A percentile compares a stretch with the other conserved stretches of the same genome.
Evolutionary conservation across 2,888 invertebrate species (phyloP).

Genomic region (Tupiocoris notatus): DNA sequence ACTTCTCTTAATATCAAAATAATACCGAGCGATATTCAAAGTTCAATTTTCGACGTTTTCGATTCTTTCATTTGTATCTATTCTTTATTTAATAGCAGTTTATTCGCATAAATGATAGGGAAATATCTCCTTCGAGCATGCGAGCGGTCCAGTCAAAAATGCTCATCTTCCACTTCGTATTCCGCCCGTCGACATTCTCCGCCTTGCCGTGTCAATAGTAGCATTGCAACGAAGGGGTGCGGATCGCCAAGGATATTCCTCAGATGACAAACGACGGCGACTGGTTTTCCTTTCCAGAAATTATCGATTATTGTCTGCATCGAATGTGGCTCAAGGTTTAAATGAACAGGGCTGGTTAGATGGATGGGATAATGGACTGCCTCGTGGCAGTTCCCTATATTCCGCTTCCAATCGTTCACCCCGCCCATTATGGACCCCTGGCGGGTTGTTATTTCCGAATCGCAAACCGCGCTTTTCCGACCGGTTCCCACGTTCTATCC

Average conservation of each 20-base stretch:
- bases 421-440: neutral
- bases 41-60: too few relatives aligned
- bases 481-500: neutral
- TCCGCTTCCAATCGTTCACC: too few relatives aligned
- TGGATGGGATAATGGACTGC: neutral
- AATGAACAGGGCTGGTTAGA: neutral
- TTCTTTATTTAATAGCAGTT: too few relatives aligned
- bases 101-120: too few relatives aligned
- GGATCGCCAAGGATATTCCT: neutral
- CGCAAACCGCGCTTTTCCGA: neutral
- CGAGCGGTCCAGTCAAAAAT: too few relatives aligned
- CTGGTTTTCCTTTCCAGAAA: constrained; percentile 26
- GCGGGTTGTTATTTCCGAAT: neutral
- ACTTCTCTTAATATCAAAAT: too few relatives aligned
- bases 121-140: too few relatives aligned
- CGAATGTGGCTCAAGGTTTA: constrained; percentile 33
- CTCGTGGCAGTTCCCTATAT: neutral
- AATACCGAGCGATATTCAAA: too few relatives aligned
- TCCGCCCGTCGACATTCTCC: too few relatives aligned
- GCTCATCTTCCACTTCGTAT: too few relatives aligned
- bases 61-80: too few relatives aligned
- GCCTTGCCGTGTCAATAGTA: too few relatives aligned
- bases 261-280: constrained; percentile 1
- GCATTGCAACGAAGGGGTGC: neutral
- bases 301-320: constrained; percentile 30